phyloP scores from a whole-genome alignment of 1,140 invertebrate genomes.

The Diabrotica virgifera region DNA sequence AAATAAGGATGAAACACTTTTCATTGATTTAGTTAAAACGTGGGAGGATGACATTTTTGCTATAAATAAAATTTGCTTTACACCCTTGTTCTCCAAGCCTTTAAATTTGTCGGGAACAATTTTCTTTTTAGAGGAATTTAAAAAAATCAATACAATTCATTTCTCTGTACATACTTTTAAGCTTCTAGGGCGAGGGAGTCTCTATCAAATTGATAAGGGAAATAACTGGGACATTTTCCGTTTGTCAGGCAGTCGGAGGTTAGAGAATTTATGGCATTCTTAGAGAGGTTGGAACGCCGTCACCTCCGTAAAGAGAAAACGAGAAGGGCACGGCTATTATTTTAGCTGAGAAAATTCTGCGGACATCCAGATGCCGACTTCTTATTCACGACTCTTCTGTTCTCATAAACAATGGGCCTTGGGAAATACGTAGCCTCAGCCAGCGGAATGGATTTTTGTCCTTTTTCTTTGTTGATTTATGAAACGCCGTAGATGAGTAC shows the following conservation, averaged over 20 bases:
- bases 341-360: constrained; percentile 38
- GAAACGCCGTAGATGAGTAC: not conserved
- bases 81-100: too few relatives aligned
- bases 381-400: constrained; percentile 4
- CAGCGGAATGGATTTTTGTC: not conserved
- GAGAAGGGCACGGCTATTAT: constrained; percentile 33
- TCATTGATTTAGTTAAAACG: too few relatives aligned
- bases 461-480: constrained; percentile 11
- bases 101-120: too few relatives aligned
- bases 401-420: constrained; percentile 9
- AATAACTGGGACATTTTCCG: constrained; percentile 29
- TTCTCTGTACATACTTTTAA: too few relatives aligned
- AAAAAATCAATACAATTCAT: too few relatives aligned
- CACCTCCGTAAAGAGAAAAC: constrained; percentile 36
- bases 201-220: constrained; percentile 37
- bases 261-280: constrained; percentile 37
- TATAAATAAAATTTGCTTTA: too few relatives aligned
- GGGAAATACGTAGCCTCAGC: constrained; percentile 7
- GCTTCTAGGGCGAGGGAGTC: not conserved
- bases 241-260: constrained; percentile 27
- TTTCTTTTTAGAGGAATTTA: too few relatives aligned
- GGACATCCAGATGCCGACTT: constrained; percentile 34
- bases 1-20: too few relatives aligned
- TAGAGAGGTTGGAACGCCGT: constrained; percentile 32
- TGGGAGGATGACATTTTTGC: too few relatives aligned